Evolutionary conservation across 2,888 invertebrate species (phyloP).

Genomic region (Dryocosmus kuriphilus): DNA sequence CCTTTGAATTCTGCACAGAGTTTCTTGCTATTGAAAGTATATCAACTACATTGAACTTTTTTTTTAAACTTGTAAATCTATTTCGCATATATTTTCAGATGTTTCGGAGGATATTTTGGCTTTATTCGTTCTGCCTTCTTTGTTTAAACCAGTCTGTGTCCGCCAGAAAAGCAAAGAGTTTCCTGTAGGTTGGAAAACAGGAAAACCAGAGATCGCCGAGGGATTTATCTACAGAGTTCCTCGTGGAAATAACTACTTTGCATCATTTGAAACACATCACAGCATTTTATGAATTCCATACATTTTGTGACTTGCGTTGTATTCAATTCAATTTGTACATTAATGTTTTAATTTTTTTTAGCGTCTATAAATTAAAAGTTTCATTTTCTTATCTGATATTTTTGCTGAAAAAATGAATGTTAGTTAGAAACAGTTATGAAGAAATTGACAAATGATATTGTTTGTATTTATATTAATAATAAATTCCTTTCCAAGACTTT

Average conservation of each 20-base stretch:
- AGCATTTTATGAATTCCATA: conserved; percentile 6
- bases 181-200: conserved; percentile 42
- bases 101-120: conserved; percentile 24
- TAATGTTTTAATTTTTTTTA: background rate
- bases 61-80: too few relatives aligned
- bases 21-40: too few relatives aligned
- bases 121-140: conserved; percentile 34
- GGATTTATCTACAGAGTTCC: conserved; percentile 42
- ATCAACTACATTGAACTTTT: too few relatives aligned
- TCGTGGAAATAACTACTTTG: background rate
- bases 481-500: conserved; percentile 19
- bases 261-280: background rate
- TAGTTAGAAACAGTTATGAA: too few relatives aligned
- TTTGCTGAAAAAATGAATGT: background rate
- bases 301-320: background rate
- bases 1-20: too few relatives aligned
- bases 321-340: background rate
- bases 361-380: background rate
- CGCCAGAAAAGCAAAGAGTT: background rate
- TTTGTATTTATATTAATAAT: conserved; percentile 20
- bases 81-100: conserved; percentile 1
- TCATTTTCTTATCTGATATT: too few relatives aligned
- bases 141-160: conserved; percentile 38
- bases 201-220: conserved; percentile 42
- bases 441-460: too few relatives aligned